phyloP scores from a whole-genome alignment of 2,888 invertebrate species.

The Cataglyphis albicans region DNA sequence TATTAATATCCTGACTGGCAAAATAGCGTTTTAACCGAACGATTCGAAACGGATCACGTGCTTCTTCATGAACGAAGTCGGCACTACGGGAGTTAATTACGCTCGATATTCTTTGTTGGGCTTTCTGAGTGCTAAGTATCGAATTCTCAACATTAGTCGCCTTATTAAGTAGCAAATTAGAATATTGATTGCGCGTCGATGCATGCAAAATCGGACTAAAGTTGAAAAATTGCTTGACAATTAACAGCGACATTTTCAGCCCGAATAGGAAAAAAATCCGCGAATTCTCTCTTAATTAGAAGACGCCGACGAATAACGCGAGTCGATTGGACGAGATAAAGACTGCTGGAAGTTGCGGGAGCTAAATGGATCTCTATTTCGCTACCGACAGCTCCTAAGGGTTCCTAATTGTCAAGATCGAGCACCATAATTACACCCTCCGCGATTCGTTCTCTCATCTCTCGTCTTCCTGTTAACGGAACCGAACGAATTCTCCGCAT shows the following conservation, averaged over 20 bases:
- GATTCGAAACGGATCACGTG: slow-evolving; percentile 41
- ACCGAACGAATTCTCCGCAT: slow-evolving; percentile 37
- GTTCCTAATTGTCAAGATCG: slow-evolving; percentile 83
- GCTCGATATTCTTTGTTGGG: slow-evolving; percentile 7
- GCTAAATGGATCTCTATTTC: slow-evolving; percentile 78
- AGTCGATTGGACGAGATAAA: slow-evolving; percentile 80
- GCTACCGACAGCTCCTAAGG: slow-evolving; percentile 78
- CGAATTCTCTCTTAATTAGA: slow-evolving; percentile 79
- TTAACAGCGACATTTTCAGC: slow-evolving; percentile 55
- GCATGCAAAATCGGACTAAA: background rate
- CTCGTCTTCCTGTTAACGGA: slow-evolving; percentile 55
- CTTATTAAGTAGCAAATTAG: slow-evolving; percentile 16
- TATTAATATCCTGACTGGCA: slow-evolving; percentile 52
- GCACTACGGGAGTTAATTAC: slow-evolving; percentile 19
- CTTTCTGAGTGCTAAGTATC: background rate
- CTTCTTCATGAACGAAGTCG: slow-evolving; percentile 2
- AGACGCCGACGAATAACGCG: slow-evolving; percentile 81
- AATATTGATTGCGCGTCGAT: background rate
- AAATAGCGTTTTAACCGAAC: slow-evolving; percentile 25
- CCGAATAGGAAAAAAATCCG: slow-evolving; percentile 57
- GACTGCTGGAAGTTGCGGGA: slow-evolving; percentile 70
- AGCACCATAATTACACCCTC: slow-evolving; percentile 79
- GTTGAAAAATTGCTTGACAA: slow-evolving; percentile 6
- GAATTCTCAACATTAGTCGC: background rate
- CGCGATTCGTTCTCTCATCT: slow-evolving; percentile 67